Evolutionary conservation across 2,888 invertebrate species (phyloP).

Genomic region (Eupeodes luniger): DNA sequence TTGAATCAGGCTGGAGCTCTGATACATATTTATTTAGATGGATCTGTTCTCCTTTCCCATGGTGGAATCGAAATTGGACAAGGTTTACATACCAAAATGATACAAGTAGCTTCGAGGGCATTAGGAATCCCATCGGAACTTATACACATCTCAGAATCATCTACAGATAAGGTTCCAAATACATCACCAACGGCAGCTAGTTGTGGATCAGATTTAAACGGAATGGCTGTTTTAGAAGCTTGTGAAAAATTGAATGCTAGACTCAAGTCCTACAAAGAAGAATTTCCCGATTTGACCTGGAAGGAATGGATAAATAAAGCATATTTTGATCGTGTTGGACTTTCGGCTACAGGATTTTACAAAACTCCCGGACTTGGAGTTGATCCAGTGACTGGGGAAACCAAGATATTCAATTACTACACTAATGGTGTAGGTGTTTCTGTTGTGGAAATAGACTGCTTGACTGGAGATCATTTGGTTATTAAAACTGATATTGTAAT

Average conservation of each 20-base stretch:
- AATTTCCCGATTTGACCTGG: slow-evolving; percentile 92
- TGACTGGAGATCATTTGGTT: slow-evolving; percentile 97
- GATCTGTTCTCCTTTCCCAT: slow-evolving; percentile 94
- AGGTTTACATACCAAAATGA: slow-evolving; percentile 97
- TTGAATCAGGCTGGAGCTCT: slow-evolving; percentile 95
- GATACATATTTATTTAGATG: slow-evolving; percentile 93
- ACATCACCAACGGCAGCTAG: slow-evolving; percentile 96
- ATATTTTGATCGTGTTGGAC: slow-evolving; percentile 90
- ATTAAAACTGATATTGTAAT: slow-evolving; percentile 96
- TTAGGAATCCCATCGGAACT: slow-evolving; percentile 89
- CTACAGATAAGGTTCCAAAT: slow-evolving; percentile 96
- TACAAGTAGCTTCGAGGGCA: slow-evolving; percentile 92
- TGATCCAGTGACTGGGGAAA: slow-evolving; percentile 88
- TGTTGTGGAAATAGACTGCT: slow-evolving; percentile 96
- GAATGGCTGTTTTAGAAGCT: slow-evolving; percentile 94
- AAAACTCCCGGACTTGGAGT: slow-evolving; percentile 90
- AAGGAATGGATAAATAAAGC: slow-evolving; percentile 92
- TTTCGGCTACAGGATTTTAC: slow-evolving; percentile 94
- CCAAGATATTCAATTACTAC: slow-evolving; percentile 92
- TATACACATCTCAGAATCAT: slow-evolving; percentile 92
- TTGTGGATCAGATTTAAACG: slow-evolving; percentile 94
- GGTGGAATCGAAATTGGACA: slow-evolving; percentile 99
- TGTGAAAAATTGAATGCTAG: slow-evolving; percentile 90
- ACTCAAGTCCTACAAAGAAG: slow-evolving; percentile 89
- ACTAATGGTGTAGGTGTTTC: slow-evolving; percentile 94